phyloP scores from a whole-genome alignment of 2,888 invertebrate species.

The Ectobius pallidus region DNA sequence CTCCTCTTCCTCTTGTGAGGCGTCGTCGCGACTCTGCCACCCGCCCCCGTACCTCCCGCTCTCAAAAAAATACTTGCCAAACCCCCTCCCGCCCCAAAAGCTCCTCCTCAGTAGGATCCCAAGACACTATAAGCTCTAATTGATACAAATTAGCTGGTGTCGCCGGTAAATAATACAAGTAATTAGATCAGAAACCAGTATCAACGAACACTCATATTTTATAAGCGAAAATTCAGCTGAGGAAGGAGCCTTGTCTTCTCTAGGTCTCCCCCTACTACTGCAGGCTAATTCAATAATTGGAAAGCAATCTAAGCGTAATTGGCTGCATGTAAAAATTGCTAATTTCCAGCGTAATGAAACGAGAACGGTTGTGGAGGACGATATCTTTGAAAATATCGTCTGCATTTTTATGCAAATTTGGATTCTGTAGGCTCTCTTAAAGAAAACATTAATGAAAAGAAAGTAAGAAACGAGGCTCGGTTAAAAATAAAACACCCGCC shows the following conservation, averaged over 20 bases:
- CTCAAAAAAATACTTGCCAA: conserved; percentile 37
- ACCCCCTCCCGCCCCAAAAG: background rate
- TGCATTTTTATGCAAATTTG: too few relatives aligned
- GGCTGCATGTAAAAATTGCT: conserved; percentile 40
- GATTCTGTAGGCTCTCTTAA: too few relatives aligned
- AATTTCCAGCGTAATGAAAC: conserved; percentile 41
- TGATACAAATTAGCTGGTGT: conserved; percentile 54
- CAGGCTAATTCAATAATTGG: conserved; percentile 42
- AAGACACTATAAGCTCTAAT: conserved; percentile 47
- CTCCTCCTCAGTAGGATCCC: conserved; percentile 14
- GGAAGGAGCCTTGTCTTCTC: conserved; percentile 10
- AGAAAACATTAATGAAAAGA: too few relatives aligned
- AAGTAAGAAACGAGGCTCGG: too few relatives aligned
- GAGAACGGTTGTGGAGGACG: conserved; percentile 22
- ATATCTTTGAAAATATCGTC: background rate
- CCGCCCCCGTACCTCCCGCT: conserved; percentile 23
- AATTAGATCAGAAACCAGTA: conserved; percentile 49
- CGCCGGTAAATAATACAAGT: conserved; percentile 53
- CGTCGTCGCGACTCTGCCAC: conserved; percentile 26
- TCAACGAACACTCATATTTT: conserved; percentile 40
- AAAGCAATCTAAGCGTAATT: conserved; percentile 42
- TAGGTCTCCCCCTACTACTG: background rate
- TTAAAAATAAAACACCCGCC: too few relatives aligned
- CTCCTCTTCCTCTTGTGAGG: conserved; percentile 22
- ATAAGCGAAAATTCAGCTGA: conserved; percentile 37